phyloP scores from a whole-genome alignment of 2,888 invertebrate species.

The Chymomyza fuscimana region DNA sequence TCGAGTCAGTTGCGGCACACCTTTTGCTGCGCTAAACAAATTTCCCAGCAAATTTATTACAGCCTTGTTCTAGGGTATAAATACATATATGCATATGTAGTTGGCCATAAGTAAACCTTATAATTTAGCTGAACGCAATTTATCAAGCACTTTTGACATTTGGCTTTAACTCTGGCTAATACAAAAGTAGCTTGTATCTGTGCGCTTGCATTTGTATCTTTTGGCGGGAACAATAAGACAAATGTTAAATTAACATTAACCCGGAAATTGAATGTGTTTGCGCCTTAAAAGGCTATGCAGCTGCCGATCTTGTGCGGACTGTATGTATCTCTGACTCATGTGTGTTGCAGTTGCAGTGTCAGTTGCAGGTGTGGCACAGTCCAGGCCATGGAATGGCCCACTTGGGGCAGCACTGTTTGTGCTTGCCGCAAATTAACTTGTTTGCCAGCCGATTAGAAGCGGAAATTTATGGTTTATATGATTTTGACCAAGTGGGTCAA shows the following conservation, averaged over 20 bases:
- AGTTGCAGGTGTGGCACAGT: conserved; percentile 70
- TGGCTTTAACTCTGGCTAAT: conserved; percentile 32
- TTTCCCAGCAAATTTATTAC: too few relatives aligned
- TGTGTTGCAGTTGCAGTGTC: conserved; percentile 45
- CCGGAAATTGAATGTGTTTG: conserved; percentile 61
- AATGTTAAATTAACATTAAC: conserved; percentile 57
- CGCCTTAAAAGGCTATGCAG: conserved; percentile 30
- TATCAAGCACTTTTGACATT: conserved; percentile 67
- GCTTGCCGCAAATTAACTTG: conserved; percentile 53
- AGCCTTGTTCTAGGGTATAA: too few relatives aligned
- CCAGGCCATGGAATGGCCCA: conserved; percentile 26
- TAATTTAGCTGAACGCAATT: not conserved
- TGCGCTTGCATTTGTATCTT: conserved; percentile 47
- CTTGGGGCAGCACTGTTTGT: conserved; percentile 31
- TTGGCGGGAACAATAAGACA: conserved; percentile 39
- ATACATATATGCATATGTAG: too few relatives aligned
- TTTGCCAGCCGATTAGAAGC: conserved; percentile 60
- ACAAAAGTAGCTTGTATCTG: conserved; percentile 4
- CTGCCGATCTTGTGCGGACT: conserved; percentile 15
- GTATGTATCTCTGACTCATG: conserved; percentile 49
- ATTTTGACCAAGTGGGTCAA: conserved; percentile 52
- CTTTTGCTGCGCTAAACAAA: too few relatives aligned
- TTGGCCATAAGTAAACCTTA: not conserved
- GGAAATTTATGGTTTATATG: conserved; percentile 61
- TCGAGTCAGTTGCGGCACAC: too few relatives aligned